These are phyloP conservation scores for Caenorhabditis japonica DNA, from an alignment of 2,888 invertebrate species.

Conservation along the genomic window DNA sequence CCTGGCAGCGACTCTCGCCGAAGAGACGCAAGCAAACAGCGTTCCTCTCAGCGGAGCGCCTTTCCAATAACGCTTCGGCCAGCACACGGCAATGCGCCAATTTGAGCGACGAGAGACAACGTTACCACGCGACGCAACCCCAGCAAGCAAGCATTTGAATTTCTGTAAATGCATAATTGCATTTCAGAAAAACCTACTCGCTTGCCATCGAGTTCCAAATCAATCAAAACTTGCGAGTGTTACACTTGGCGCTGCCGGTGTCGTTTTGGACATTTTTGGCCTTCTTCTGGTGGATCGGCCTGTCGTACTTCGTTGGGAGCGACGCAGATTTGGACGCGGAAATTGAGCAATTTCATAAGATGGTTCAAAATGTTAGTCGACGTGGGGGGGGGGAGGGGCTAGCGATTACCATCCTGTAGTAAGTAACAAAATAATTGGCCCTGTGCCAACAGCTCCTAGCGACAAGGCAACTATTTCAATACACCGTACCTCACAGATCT, in stretches of 20 bases:
- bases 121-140: too few species aligned
- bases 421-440: background rate
- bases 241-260: conserved; percentile 25
- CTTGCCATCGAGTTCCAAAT: conserved; percentile 46
- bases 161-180: background rate
- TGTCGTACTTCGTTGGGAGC: background rate
- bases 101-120: too few species aligned
- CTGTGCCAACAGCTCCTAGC: background rate
- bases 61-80: too few species aligned
- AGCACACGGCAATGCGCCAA: too few species aligned
- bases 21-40: too few species aligned
- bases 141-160: too few species aligned
- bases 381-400: background rate
- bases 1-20: too few species aligned
- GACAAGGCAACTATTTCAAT: background rate
- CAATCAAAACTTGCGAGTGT: conserved; percentile 39
- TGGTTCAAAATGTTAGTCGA: conserved; percentile 30
- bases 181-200: conserved; percentile 38
- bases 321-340: conserved; percentile 14
- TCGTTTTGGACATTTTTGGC: conserved; percentile 23
- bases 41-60: too few species aligned
- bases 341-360: conserved; percentile 23
- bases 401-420: background rate
- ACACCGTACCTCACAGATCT: too few species aligned
- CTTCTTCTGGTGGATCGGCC: conserved; percentile 21